Percentiles rank a stretch among this genome's conserved stretches.
Evolutionary conservation across 2,797 vertebrate species (phyloP).

Genomic region (Trematomus bernacchii): DNA sequence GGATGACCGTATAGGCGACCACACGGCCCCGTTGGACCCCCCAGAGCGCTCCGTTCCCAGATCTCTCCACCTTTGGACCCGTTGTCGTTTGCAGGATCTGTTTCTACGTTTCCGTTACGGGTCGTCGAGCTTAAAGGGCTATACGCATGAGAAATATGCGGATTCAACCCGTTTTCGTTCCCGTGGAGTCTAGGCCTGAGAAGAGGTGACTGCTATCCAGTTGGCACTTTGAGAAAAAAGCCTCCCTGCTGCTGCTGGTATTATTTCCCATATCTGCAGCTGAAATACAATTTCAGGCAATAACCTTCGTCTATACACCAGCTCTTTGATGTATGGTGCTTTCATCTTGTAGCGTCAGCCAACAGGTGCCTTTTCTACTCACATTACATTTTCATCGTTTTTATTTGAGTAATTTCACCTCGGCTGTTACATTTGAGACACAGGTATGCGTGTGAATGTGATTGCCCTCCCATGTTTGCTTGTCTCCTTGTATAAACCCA

Average conservation of each 20-base stretch:
- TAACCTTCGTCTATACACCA: slow-evolving; percentile 26
- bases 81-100: too few species aligned
- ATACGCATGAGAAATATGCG: too few species aligned
- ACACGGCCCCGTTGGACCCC: too few species aligned
- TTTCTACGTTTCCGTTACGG: too few species aligned
- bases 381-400: slow-evolving; percentile 12
- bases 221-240: slow-evolving; percentile 42
- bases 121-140: too few species aligned
- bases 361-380: slow-evolving; percentile 42
- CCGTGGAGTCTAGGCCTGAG: too few species aligned
- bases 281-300: slow-evolving; percentile 39
- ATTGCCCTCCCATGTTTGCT: slow-evolving; percentile 47
- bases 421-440: slow-evolving; percentile 45
- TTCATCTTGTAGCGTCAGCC: slow-evolving; percentile 27
- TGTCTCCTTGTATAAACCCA: slow-evolving; percentile 53
- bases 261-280: slow-evolving; percentile 25
- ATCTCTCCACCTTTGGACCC: too few species aligned
- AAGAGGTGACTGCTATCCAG: slow-evolving; percentile 29
- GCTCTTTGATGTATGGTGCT: slow-evolving; percentile 43
- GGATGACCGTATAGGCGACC: too few species aligned
- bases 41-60: too few species aligned
- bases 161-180: too few species aligned
- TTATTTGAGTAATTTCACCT: slow-evolving; percentile 37
- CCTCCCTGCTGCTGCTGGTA: neutral
- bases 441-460: slow-evolving; percentile 30